phyloP scores from a whole-genome alignment of 2,797 vertebrate species.

The Phrynocephalus forsythii region DNA sequence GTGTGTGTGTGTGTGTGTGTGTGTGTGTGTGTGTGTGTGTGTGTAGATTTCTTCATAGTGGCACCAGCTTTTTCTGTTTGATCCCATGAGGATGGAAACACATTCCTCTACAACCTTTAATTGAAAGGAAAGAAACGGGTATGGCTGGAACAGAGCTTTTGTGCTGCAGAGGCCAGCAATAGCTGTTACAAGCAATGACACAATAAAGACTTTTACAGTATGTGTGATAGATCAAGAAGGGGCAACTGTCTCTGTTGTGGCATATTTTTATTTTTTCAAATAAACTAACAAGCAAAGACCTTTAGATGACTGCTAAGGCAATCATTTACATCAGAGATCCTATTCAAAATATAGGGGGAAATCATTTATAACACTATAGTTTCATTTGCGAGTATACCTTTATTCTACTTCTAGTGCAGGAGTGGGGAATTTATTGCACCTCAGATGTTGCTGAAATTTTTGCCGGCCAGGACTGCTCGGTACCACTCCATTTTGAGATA shows the following conservation, averaged over 20 bases:
- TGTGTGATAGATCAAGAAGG: background rate
- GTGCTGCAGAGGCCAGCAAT: background rate
- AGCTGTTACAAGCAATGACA: background rate
- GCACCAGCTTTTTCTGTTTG: too few species aligned
- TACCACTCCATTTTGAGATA: conserved; percentile 23
- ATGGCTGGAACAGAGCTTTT: background rate
- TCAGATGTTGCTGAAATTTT: background rate
- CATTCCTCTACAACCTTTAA: background rate
- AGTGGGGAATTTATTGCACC: background rate
- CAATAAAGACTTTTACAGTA: background rate
- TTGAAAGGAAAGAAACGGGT: background rate
- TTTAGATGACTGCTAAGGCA: background rate
- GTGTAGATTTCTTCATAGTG: background rate
- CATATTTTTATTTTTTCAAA: background rate
- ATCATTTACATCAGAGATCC: background rate
- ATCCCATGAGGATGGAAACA: background rate
- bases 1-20: too few species aligned
- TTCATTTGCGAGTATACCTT: background rate
- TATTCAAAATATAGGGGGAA: background rate
- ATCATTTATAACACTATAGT: background rate
- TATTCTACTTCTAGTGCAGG: too few species aligned
- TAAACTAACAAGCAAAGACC: background rate
- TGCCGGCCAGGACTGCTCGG: background rate
- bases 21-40: too few species aligned
- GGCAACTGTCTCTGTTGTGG: background rate